These are phyloP conservation scores for Pionites leucogaster DNA, from an alignment of 2,113 vertebrate genomes.

Conservation along the genomic window DNA sequence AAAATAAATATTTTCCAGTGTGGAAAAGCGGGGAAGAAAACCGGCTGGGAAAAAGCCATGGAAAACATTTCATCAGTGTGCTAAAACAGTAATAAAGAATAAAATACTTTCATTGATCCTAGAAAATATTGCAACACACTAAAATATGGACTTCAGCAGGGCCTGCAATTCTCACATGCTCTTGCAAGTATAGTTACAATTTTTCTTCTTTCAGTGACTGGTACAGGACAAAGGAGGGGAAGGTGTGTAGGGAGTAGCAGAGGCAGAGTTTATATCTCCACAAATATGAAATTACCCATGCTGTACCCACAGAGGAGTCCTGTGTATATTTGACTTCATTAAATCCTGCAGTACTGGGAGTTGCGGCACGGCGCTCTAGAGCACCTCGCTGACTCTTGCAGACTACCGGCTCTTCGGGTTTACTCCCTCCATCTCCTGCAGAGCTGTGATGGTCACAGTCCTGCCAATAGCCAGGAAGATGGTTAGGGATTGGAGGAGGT, in stretches of 20 bases:
- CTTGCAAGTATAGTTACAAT: not conserved
- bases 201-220: not conserved
- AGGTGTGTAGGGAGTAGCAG: not conserved
- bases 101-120: not conserved
- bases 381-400: accelerated
- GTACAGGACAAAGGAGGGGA: not conserved
- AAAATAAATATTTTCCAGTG: not conserved
- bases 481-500: not conserved
- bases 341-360: not conserved
- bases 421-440: not conserved
- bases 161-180: not conserved
- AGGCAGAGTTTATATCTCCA: not conserved
- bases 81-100: not conserved
- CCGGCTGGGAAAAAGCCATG: not conserved
- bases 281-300: not conserved
- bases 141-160: not conserved
- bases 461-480: not conserved
- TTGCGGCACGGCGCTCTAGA: not conserved
- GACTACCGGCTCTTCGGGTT: not conserved
- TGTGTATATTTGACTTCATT: not conserved
- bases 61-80: not conserved
- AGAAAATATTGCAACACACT: not conserved
- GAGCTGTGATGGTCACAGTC: not conserved
- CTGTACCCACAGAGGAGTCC: accelerated
- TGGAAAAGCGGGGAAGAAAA: not conserved